Percentiles rank a stretch among this genome's conserved stretches.
These are phyloP conservation scores for Drosophila kanekoi DNA, from an alignment of 2,888 invertebrate species.

Conservation along the genomic window DNA sequence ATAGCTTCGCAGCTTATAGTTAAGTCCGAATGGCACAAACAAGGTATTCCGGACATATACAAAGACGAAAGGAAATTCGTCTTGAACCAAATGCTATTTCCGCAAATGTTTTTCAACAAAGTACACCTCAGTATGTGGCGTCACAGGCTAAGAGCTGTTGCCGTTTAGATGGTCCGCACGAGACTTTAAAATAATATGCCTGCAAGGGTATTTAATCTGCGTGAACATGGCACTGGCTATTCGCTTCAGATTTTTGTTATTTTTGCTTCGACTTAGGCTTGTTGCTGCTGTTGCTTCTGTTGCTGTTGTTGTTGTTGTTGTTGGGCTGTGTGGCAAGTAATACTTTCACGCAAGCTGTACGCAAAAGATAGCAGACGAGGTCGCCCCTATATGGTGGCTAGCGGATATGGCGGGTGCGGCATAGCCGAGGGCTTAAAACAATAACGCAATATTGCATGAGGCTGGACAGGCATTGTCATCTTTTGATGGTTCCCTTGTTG, in stretches of 20 bases:
- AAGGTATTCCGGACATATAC: too few relatives aligned
- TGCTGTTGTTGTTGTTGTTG: constrained; percentile 19
- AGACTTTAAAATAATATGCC: constrained; percentile 4
- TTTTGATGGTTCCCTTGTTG: constrained; percentile 53
- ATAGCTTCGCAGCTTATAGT: too few relatives aligned
- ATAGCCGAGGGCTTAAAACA: constrained; percentile 55
- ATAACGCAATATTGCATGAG: constrained; percentile 69
- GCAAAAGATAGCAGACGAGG: constrained; percentile 57
- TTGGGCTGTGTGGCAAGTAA: constrained; percentile 26
- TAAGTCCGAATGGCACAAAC: too few relatives aligned
- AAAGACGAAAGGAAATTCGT: too few relatives aligned
- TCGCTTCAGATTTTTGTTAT: constrained; percentile 5
- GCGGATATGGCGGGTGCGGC: constrained; percentile 7
- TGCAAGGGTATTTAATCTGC: constrained; percentile 26
- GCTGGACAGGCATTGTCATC: constrained; percentile 64
- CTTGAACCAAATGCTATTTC: too few relatives aligned
- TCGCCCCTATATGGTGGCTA: constrained; percentile 8
- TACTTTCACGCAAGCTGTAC: constrained; percentile 54
- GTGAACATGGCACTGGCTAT: not conserved
- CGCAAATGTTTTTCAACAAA: too few relatives aligned
- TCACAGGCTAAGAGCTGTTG: not conserved
- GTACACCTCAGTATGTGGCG: not conserved
- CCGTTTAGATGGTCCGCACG: not conserved
- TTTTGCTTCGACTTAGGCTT: not conserved
- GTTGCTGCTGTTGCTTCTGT: constrained; percentile 7